Base-by-base conservation (phyloP, 2,888 invertebrate genomes). In the Cancer borealis region DNA sequence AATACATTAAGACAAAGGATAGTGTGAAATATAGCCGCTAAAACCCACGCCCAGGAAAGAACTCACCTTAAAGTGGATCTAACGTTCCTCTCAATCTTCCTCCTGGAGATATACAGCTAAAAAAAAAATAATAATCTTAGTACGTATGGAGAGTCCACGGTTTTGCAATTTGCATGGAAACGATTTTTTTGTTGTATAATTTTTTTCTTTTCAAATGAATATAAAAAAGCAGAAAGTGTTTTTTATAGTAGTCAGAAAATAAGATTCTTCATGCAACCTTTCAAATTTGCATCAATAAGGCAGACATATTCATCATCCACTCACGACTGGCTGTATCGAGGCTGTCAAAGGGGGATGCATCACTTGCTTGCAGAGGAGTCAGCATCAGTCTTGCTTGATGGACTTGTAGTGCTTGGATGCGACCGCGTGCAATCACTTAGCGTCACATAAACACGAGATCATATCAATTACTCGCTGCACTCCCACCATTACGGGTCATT, bases 1-100 rank as follows among this genome's bases (percentile, higher is more conserved):
- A 84, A 84, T 84, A 84, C 84, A 84, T 84, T 39, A 84, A 84
- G 84, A 84, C 84, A 84, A 84, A 84, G 84, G 84, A 84, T 84
- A 39, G 84, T 84, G 84, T 84, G 39, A 84, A 39, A 84, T 84
- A 84, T 84, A 84, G 84, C 84, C 84, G 39, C 84, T 84, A 84
- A 39, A 39, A 84, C 84, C 84, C 84, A 84, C 84, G 84, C 84
- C 12, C 17, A 30, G 84, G 17, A 39, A 39, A 84, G 39, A 84
- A 14, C 30, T 30, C 84, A 14, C 39, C 84, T 73, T n/a, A 39
- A 30, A 84, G 84, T 39, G 30, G 39, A 14, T 84, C 30, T 39
- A 84, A 84, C 84, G 39, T 84, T 21, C 39, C 84, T 8, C 39
- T 84, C 84, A 39, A 39, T 84, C 84, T 84, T 39, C 30, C 30